Evolutionary conservation across 37 sponge, comb jelly and placozoan species (phyloP).

Genomic region (Diacarnus erythraeanus): DNA sequence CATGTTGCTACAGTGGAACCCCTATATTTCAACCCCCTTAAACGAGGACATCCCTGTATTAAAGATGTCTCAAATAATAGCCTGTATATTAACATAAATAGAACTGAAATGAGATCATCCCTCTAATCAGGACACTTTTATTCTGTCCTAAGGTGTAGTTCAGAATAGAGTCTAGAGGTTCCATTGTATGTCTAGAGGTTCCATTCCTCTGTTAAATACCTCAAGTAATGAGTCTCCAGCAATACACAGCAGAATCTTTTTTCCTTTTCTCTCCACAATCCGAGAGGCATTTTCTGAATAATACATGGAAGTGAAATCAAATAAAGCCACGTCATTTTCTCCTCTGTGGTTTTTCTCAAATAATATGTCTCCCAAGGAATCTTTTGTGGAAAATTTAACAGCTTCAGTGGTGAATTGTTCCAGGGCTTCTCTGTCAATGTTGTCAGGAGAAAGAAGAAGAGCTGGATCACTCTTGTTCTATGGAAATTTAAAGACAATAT

Average conservation of each 20-base stretch:
- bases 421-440: slow-evolving; percentile 55
- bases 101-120: no score
- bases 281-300: slow-evolving; percentile 73
- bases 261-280: slow-evolving; percentile 75
- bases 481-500: neutral
- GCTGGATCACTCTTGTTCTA: slow-evolving; percentile 72
- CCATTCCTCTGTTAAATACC: neutral
- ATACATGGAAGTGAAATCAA: slow-evolving; percentile 92
- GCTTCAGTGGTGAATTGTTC: slow-evolving; percentile 78
- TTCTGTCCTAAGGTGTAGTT: no score
- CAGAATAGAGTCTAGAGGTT: no score
- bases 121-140: no score
- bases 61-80: no score
- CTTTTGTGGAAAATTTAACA: slow-evolving; percentile 78
- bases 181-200: no score
- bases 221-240: slow-evolving; percentile 90
- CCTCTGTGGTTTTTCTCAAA: slow-evolving; percentile 78
- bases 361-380: slow-evolving; percentile 52
- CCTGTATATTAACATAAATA: no score
- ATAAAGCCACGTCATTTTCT: slow-evolving; percentile 84
- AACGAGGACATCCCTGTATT: no score
- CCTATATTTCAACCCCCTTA: no score
- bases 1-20: no score
- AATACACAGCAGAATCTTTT: slow-evolving; percentile 68
- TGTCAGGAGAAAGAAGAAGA: slow-evolving; percentile 55